phyloP scores from a whole-genome alignment of 2,888 invertebrate genomes.

The Oeneis ivallda region DNA sequence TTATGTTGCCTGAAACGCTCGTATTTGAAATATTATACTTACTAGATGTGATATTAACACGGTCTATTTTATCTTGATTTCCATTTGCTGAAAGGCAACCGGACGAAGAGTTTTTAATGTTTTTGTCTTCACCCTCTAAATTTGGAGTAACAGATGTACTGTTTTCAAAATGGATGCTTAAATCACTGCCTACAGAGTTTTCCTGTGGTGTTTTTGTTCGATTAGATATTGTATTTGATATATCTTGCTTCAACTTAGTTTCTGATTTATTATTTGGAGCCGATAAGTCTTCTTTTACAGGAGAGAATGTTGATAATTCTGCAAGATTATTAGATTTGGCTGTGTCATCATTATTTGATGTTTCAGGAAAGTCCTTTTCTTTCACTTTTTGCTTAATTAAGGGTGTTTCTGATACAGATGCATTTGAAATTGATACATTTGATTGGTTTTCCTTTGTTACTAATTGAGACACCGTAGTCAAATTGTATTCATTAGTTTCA shows the following conservation, averaged over 20 bases:
- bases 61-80: not conserved
- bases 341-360: not conserved
- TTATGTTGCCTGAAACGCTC: no score
- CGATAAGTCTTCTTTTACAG: not conserved
- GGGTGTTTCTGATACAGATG: not conserved
- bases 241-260: not conserved
- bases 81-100: not conserved
- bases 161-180: not conserved
- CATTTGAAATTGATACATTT: not conserved
- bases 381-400: not conserved
- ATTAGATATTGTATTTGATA: not conserved
- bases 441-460: not conserved
- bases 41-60: not conserved
- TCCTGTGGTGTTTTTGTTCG: not conserved
- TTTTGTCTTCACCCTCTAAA: not conserved
- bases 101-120: not conserved
- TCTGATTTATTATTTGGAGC: not conserved
- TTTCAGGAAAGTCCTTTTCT: not conserved
- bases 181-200: not conserved
- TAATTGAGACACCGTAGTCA: not conserved
- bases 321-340: not conserved
- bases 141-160: not conserved
- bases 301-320: not conserved
- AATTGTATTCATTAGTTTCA: conserved; percentile 44
- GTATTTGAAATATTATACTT: not conserved